Base-by-base conservation (phyloP, 2,888 invertebrate genomes). In the Drosophila leonis region DNA sequence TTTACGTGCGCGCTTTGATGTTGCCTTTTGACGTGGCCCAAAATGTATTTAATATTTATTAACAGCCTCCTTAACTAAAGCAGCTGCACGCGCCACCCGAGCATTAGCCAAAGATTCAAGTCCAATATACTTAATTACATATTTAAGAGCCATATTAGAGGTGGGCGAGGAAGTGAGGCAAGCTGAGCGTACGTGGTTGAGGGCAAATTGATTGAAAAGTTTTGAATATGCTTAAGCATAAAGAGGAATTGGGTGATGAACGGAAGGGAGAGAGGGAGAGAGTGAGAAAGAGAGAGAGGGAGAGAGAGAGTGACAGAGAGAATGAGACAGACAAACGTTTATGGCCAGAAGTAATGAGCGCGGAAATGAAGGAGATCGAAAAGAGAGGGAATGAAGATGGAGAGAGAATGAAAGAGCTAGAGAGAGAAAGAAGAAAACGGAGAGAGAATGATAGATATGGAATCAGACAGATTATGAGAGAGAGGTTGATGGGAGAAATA, bases 41-140 rank as follows among this genome's bases (percentile, higher is more conserved):
- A 77, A 77, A 46, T 77, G 39, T 77, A 77, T 77, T 77, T 77
- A 77, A 77, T 69, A 77, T 77, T 77, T 77, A 77, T 77, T 73
- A 77, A 77, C 73, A 77, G 60, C 29, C 63, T 49, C 29, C 37
- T 65, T 57, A 73, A 63, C 72, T 52, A 44, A 72, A 68, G 54
- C 65, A 57, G 41, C 61, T 39, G 10, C 49, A 18, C 55, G 60
- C 49, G 48, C 63, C 57, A 8, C 12, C 18, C 44, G 44, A 48
- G 55, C 75, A 70, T 70, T 65, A 70, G 52, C 41, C 52, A 24
- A 33, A 15, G 42, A 55, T 51, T 54, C 61, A 44, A 49, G 57
- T 69, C 44, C 37, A 39, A 72, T 56, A 64, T 59, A 59, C 49
- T 64, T 71, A 75, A 75, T 75, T 72, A 75, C 49, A 61, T 44